These are phyloP conservation scores for Tetramorium alpestre DNA, from an alignment of 1,140 invertebrate genomes.

Conservation along the genomic window DNA sequence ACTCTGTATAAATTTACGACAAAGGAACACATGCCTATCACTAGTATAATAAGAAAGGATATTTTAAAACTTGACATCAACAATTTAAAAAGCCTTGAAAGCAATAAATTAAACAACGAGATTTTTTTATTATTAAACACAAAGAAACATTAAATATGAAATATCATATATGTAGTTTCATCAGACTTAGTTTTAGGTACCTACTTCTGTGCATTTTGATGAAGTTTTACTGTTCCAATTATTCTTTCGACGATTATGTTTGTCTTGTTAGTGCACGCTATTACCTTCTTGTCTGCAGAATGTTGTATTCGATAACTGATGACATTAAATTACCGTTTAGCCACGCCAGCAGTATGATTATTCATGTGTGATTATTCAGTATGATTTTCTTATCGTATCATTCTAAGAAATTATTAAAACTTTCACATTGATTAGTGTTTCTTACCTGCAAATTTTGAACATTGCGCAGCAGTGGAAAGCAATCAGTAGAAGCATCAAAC, in stretches of 20 bases:
- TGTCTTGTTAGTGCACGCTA: background rate
- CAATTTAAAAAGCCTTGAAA: slow-evolving; percentile 15
- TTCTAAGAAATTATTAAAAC: slow-evolving; percentile 8
- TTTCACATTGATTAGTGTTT: background rate
- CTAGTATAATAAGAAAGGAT: background rate
- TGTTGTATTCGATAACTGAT: slow-evolving; percentile 16
- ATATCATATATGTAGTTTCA: background rate
- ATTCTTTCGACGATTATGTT: background rate
- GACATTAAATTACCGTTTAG: background rate
- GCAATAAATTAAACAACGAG: background rate
- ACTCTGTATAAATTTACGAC: background rate
- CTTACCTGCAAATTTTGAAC: slow-evolving; percentile 24
- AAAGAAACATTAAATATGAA: background rate
- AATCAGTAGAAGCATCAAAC: background rate
- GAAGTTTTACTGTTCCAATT: background rate
- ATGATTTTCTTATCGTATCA: background rate
- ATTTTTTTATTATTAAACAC: background rate
- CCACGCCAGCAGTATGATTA: background rate
- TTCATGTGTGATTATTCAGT: background rate
- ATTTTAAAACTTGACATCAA: background rate
- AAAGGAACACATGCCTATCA: background rate
- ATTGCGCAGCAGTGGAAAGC: background rate
- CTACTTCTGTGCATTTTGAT: background rate
- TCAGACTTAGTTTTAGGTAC: background rate
- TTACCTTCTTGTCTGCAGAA: background rate